Conservation (phyloP, 2,797 vertebrate genomes). For the Neomorphus geoffroyi region DNA sequence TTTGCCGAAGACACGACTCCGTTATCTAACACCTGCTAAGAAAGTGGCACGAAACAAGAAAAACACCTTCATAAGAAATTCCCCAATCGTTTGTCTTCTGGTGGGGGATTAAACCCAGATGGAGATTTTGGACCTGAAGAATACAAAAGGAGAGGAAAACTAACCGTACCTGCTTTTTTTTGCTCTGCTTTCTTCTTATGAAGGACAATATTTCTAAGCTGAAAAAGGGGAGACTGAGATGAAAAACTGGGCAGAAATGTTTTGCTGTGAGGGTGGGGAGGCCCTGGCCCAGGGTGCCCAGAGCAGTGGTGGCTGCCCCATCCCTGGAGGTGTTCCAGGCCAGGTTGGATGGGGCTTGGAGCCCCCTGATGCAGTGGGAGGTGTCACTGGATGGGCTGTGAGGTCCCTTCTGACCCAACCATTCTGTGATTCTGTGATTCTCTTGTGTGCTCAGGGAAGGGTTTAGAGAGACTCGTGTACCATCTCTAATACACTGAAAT, state of each 20-base stretch:
- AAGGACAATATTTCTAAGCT: no score
- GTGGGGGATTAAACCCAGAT: not conserved
- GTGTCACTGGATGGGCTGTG: no score
- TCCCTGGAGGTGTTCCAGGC: no score
- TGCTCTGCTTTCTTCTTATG: not conserved
- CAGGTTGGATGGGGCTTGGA: no score
- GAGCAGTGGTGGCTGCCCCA: no score
- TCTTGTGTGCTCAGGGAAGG: not conserved
- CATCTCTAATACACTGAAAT: not conserved
- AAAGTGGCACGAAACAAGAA: not conserved
- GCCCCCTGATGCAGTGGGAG: no score
- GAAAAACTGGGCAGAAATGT: no score
- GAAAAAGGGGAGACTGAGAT: no score
- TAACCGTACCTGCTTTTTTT: not conserved
- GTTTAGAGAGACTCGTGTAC: not conserved
- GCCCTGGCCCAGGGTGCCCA: no score
- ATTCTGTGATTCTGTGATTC: no score
- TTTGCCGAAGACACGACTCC: not conserved
- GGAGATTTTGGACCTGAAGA: not conserved
- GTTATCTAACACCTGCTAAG: not conserved
- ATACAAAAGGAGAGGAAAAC: not conserved
- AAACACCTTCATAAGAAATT: not conserved
- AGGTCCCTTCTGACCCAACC: no score
- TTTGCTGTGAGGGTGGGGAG: no score
- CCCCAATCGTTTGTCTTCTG: not conserved